These are phyloP conservation scores for Erythrocercus mccallii DNA, from an alignment of 2,113 vertebrate species.

Conservation along the genomic window DNA sequence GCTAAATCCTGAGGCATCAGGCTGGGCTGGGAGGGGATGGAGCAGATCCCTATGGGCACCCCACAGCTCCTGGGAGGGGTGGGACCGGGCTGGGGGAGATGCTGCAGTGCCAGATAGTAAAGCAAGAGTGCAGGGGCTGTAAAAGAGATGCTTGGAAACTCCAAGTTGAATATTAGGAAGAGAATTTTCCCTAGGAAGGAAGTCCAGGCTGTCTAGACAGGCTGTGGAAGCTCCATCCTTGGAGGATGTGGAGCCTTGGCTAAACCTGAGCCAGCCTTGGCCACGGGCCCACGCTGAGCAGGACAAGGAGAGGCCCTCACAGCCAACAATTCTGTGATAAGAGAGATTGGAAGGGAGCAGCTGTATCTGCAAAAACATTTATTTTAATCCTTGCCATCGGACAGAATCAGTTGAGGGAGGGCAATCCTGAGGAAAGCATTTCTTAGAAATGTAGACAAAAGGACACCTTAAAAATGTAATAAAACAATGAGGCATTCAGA, in stretches of 20 bases:
- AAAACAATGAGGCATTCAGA: background rate
- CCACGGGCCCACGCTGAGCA: background rate
- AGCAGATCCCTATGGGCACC: background rate
- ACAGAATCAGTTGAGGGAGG: background rate
- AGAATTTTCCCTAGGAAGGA: slow-evolving; percentile 1
- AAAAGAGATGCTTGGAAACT: background rate
- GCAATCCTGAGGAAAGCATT: background rate
- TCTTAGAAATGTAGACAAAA: background rate
- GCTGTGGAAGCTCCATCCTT: slow-evolving; percentile 15
- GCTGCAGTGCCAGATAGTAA: background rate
- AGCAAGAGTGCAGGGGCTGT: background rate
- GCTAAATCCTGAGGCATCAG: background rate
- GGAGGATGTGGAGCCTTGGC: slow-evolving; percentile 1
- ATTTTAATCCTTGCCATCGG: rapidly evolving
- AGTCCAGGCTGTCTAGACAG: slow-evolving; percentile 39
- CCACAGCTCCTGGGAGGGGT: background rate
- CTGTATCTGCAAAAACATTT: background rate
- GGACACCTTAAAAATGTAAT: background rate
- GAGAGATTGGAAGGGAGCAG: slow-evolving; percentile 6
- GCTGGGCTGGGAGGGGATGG: background rate
- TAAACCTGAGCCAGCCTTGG: background rate
- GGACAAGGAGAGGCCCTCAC: background rate
- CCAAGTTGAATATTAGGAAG: background rate
- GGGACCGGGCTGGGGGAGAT: background rate
- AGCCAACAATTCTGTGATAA: slow-evolving; percentile 30